Evolutionary conservation across 2,797 vertebrate genomes (phyloP), one percentile per base, ranked within the genome.

Genomic region (Alca torda): DNA sequence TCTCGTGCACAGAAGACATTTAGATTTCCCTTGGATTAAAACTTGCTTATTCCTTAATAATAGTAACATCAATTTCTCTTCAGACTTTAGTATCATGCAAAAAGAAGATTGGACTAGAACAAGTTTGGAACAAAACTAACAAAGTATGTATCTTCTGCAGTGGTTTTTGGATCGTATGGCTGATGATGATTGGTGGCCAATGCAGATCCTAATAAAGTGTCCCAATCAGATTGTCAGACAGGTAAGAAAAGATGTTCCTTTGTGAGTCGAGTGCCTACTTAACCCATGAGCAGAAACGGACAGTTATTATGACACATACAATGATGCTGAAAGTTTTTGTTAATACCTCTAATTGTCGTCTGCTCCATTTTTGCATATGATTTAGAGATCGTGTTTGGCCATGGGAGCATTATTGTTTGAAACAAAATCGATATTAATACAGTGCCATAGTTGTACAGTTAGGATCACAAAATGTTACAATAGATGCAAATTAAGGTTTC

Each of bases 161-260:
- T 99, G 99, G 99, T 99, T 99, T 98, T 98, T 99, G 98, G 99
- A 99, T 96, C 99, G 99, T 50, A 99, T 99, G 99, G 99, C 99
- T 75, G 99, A 99, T 93, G 99, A 99, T 97, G 99, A 99, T 98
- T 99, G 99, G 99, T 99, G 99, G 99, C 99, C 99, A 51, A 99
- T 99, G 99, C 99, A 99, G 98, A 99, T 99, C 97, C 98, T 99
- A 94, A 99, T 99, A 91, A 99, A 99, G 97, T 99, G 99, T 83
- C 99, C 99, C 92, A 99, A 99, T 98, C 99, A 99, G 98, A 99
- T 99, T 80, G 99, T 99, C 86, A 98, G 99, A 98, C 99, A 99
- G 98, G 99, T 99, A 96, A 98, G 97, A 87, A 82, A 94, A 53
- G 78, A 63, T 31, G n/a, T 78, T 92, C 81, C 78, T 74, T 79